These are phyloP conservation scores for Oscarella lobularis DNA, from an alignment of 37 sponge, comb jelly and placozoan genomes.

Conservation along the genomic window DNA sequence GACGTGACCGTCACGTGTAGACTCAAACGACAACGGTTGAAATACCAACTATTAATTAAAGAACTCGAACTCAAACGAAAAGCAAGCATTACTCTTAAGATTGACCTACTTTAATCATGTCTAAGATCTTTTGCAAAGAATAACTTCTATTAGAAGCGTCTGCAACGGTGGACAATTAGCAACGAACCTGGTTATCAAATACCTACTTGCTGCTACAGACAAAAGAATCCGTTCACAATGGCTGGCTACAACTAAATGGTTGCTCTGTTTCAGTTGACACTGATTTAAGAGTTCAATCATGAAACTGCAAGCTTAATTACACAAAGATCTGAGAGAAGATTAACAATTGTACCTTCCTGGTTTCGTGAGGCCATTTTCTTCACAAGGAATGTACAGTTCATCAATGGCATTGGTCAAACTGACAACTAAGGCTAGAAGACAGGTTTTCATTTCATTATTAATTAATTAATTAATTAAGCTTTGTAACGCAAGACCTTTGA, in stretches of 20 bases:
- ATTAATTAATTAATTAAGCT: too few relatives aligned
- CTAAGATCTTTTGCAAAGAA: not conserved
- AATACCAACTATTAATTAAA: too few relatives aligned
- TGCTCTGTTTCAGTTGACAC: not conserved
- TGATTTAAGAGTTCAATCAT: not conserved
- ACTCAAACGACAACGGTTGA: too few relatives aligned
- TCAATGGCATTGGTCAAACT: not conserved
- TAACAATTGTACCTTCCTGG: not conserved
- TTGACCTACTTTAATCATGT: not conserved
- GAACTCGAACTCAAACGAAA: too few relatives aligned
- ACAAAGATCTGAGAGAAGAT: not conserved
- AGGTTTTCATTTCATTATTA: too few relatives aligned
- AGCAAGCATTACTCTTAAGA: too few relatives aligned
- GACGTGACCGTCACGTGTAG: too few relatives aligned
- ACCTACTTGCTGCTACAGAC: too few relatives aligned
- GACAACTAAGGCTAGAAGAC: not conserved
- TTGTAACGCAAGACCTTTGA: conserved; percentile 46
- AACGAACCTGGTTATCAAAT: too few relatives aligned
- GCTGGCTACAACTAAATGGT: not conserved
- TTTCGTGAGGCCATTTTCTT: not conserved
- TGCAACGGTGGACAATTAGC: not conserved
- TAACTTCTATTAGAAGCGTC: not conserved
- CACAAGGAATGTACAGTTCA: not conserved
- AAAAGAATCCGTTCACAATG: not conserved
- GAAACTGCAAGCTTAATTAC: not conserved